A percentile compares a stretch with the other conserved stretches of the same genome.
Evolutionary conservation across 1,140 invertebrate species (phyloP).

Genomic region (Saccostrea glomerata): DNA sequence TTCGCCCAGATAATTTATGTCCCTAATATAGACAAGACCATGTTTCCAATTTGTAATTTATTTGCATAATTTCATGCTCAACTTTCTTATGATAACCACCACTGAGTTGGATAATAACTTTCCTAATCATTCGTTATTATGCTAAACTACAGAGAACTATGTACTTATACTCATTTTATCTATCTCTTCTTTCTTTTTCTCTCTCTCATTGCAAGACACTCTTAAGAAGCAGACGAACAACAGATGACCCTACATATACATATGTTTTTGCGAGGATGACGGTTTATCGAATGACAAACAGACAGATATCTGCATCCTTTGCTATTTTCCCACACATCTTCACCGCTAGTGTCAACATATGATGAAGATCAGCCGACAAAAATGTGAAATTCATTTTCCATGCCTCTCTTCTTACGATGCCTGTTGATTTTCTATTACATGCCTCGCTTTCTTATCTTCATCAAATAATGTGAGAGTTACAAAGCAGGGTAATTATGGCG

Average conservation of each 20-base stretch:
- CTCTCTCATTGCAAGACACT: conserved; percentile 11
- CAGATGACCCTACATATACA: conserved; percentile 31
- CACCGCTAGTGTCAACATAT: conserved; percentile 18
- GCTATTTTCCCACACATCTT: conserved; percentile 42
- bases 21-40: conserved; percentile 33
- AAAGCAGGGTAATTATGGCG: conserved; percentile 34
- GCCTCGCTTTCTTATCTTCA: conserved; percentile 39
- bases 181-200: conserved; percentile 12
- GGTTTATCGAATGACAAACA: conserved; percentile 42
- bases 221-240: conserved; percentile 8
- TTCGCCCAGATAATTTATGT: conserved; percentile 22
- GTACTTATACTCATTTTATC: neutral
- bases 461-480: conserved; percentile 37
- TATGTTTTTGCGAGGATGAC: conserved; percentile 32
- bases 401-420: conserved; percentile 43
- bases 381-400: conserved; percentile 46
- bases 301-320: conserved; percentile 32
- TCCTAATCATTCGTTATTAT: neutral
- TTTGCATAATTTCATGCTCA: conserved; percentile 34
- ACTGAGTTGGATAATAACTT: neutral
- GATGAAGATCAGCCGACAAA: conserved; percentile 40
- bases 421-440: conserved; percentile 43
- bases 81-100: conserved; percentile 11
- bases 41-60: conserved; percentile 32
- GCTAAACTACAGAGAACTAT: neutral